A percentile compares a stretch with the other conserved stretches of the same genome.
Conservation (phyloP, 2,797 vertebrate species). For the Sebastolobus alascanus region DNA sequence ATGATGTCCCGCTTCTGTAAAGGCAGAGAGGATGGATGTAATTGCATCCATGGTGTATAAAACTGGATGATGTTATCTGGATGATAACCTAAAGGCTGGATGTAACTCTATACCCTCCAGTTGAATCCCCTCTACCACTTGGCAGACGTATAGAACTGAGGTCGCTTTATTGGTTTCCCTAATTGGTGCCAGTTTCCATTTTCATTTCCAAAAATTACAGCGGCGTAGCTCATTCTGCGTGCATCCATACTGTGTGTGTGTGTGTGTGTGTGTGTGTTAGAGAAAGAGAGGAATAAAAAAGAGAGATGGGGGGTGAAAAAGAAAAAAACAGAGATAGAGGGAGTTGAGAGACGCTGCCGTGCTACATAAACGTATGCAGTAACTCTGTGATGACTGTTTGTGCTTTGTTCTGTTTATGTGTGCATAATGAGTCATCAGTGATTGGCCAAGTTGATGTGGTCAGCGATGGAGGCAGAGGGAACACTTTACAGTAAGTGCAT, state of each 20-base stretch:
- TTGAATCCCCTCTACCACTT: slow-evolving; percentile 73
- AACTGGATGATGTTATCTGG: slow-evolving; percentile 74
- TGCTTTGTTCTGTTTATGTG: slow-evolving; percentile 82
- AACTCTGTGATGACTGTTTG: slow-evolving; percentile 76
- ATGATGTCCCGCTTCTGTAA: slow-evolving; percentile 18
- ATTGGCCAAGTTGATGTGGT: slow-evolving; percentile 83
- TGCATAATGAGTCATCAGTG: slow-evolving; percentile 82
- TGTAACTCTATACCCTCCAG: slow-evolving; percentile 71
- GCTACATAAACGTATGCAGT: slow-evolving; percentile 67
- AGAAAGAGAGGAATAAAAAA: slow-evolving; percentile 2
- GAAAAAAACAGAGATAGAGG: slow-evolving; percentile 43
- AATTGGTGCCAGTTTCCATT: slow-evolving; percentile 87
- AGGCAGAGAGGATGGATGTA: slow-evolving; percentile 14
- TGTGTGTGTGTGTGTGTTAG: slow-evolving; percentile 18
- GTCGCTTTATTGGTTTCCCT: slow-evolving; percentile 84
- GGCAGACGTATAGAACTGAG: slow-evolving; percentile 77
- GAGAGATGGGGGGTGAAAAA: slow-evolving; percentile 9
- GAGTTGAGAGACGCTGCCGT: slow-evolving; percentile 45
- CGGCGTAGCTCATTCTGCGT: slow-evolving; percentile 54
- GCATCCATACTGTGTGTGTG: slow-evolving; percentile 33
- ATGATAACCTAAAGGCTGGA: slow-evolving; percentile 74
- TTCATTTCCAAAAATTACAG: slow-evolving; percentile 84
- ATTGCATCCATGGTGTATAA: slow-evolving; percentile 21
- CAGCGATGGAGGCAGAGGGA: slow-evolving; percentile 72
- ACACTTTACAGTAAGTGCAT: slow-evolving; percentile 81